phyloP scores from a whole-genome alignment of 2,888 invertebrate species.

The Ditylenchus weischeri region DNA sequence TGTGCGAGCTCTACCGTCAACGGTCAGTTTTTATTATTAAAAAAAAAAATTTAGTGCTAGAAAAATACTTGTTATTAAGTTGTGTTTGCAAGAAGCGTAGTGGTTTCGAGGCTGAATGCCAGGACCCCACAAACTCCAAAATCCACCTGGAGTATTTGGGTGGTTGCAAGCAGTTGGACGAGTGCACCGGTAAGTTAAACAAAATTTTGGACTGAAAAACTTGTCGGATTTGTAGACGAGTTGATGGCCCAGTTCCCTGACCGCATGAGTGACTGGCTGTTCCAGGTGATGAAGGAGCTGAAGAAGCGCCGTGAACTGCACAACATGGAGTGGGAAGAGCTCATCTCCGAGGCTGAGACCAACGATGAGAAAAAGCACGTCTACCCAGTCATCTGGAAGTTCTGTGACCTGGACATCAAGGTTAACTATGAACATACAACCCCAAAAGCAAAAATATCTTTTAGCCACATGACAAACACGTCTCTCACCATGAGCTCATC shows the following conservation, averaged over 20 bases:
- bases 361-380: constrained; percentile 59
- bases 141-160: constrained; percentile 89
- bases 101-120: constrained; percentile 39
- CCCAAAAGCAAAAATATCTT: background rate
- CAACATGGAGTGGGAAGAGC: constrained; percentile 73
- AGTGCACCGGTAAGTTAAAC: constrained; percentile 68
- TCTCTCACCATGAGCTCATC: constrained; percentile 90
- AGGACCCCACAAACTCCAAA: constrained; percentile 45
- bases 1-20: constrained; percentile 88
- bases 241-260: constrained; percentile 91
- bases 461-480: constrained; percentile 59
- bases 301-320: constrained; percentile 59
- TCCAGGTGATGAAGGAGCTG: constrained; percentile 67
- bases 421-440: background rate
- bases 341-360: constrained; percentile 81
- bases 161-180: constrained; percentile 62
- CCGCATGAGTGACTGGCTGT: constrained; percentile 96
- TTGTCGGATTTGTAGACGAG: constrained; percentile 54
- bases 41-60: background rate
- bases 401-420: constrained; percentile 82
- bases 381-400: constrained; percentile 93
- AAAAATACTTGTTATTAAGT: constrained; percentile 17
- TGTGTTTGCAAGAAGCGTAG: constrained; percentile 77
- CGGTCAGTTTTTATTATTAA: constrained; percentile 46
- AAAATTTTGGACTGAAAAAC: no score